Conservation (phyloP, 2,888 invertebrate species). For the Entomobrya proxima region DNA sequence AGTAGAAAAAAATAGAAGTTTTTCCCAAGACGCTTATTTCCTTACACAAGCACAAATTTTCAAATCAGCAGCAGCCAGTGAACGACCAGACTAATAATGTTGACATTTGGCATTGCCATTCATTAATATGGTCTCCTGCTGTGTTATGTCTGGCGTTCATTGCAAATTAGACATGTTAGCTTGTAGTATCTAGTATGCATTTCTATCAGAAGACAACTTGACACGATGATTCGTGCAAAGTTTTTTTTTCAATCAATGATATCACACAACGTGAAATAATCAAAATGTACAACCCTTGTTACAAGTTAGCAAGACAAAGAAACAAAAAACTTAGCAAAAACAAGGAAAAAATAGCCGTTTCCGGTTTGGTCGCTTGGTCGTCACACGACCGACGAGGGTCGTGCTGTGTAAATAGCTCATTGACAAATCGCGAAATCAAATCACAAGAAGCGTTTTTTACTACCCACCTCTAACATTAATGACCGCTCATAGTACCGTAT, state of each 20-base stretch:
- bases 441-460: not conserved
- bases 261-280: not conserved
- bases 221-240: conserved; percentile 12
- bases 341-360: conserved; percentile 50
- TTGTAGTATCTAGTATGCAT: conserved; percentile 14
- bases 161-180: no score
- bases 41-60: not conserved
- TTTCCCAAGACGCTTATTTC: conserved; percentile 17
- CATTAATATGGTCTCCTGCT: conserved; percentile 14
- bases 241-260: not conserved
- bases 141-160: no score
- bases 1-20: conserved; percentile 13
- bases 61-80: not conserved
- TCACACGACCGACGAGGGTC: conserved; percentile 48
- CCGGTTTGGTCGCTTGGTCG: conserved; percentile 51
- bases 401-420: conserved; percentile 14
- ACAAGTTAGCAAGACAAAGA: not conserved
- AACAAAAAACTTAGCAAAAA: not conserved
- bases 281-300: not conserved
- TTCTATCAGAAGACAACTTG: not conserved
- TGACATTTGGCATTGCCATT: conserved; percentile 60
- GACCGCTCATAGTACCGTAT: not conserved
- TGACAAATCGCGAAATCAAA: conserved; percentile 22
- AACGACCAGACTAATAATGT: not conserved
- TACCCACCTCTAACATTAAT: not conserved